These are phyloP conservation scores for Copidosoma aretas DNA, from an alignment of 2,888 invertebrate genomes.

Conservation along the genomic window DNA sequence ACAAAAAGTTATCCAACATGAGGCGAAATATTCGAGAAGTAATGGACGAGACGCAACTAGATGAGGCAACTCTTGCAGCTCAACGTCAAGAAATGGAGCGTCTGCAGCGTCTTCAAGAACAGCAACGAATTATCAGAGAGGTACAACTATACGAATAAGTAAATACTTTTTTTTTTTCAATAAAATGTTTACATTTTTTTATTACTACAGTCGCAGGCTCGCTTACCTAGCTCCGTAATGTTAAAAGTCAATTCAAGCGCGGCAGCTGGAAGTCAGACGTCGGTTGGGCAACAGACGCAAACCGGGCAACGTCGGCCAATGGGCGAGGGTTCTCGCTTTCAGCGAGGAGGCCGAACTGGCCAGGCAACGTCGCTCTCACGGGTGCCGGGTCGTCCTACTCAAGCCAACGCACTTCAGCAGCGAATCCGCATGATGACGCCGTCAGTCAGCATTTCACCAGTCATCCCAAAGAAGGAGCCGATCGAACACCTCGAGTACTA, in stretches of 20 bases:
- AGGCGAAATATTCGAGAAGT: slow-evolving; percentile 91
- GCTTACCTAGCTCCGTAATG: slow-evolving; percentile 58
- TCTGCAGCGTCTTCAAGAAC: slow-evolving; percentile 82
- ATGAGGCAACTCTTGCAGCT: slow-evolving; percentile 89
- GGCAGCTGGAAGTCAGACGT: slow-evolving; percentile 45
- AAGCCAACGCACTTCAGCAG: slow-evolving; percentile 46
- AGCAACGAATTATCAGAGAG: slow-evolving; percentile 82
- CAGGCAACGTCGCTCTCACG: slow-evolving; percentile 57
- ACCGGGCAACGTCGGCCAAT: slow-evolving; percentile 53
- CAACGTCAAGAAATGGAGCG: slow-evolving; percentile 93
- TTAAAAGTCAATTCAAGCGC: slow-evolving; percentile 57
- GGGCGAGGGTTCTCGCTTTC: slow-evolving; percentile 56
- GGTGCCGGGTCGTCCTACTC: slow-evolving; percentile 48
- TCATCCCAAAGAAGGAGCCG: slow-evolving; percentile 60
- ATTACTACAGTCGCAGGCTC: slow-evolving; percentile 47
- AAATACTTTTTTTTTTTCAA: neutral
- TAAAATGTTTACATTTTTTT: neutral
- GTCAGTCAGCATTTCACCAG: slow-evolving; percentile 64
- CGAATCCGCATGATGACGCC: slow-evolving; percentile 62
- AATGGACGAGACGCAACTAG: slow-evolving; percentile 90
- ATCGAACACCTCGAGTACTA: slow-evolving; percentile 56
- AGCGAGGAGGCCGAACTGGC: slow-evolving; percentile 49
- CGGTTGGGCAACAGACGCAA: slow-evolving; percentile 45
- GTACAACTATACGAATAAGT: slow-evolving; percentile 66
- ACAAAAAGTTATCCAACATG: slow-evolving; percentile 67